phyloP scores from a whole-genome alignment of 2,888 invertebrate species.

The Lithophane socia region DNA sequence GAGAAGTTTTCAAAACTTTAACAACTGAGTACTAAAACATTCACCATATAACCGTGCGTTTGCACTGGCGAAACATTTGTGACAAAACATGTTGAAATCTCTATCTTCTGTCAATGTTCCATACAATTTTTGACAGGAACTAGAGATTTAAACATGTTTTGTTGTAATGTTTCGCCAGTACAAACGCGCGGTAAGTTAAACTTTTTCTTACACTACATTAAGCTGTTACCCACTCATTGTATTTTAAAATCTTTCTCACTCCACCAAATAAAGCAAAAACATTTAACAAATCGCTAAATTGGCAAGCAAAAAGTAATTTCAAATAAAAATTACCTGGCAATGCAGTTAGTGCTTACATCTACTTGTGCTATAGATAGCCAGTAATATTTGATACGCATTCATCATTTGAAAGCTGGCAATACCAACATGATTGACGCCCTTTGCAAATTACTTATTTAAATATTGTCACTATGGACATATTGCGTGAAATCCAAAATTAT shows the following conservation, averaged over 20 bases:
- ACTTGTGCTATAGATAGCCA: no score
- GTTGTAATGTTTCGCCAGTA: no score
- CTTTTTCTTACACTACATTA: constrained; percentile 10
- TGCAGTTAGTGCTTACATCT: background rate
- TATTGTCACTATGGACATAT: background rate
- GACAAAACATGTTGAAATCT: no score
- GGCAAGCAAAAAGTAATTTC: background rate
- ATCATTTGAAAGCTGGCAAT: background rate
- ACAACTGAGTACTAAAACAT: background rate
- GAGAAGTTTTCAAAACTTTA: background rate
- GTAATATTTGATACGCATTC: background rate
- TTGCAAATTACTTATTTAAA: background rate
- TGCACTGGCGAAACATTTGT: no score
- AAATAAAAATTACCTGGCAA: background rate
- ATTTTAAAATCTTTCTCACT: background rate
- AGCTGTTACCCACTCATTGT: background rate
- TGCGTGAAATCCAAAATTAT: background rate
- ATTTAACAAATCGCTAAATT: constrained; percentile 5
- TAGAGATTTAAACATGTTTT: no score
- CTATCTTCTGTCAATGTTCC: no score
- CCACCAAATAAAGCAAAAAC: background rate
- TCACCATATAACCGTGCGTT: background rate
- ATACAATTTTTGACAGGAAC: no score
- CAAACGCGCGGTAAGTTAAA: background rate
- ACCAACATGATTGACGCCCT: constrained; percentile 1